phyloP scores from a whole-genome alignment of 2,113 vertebrate genomes.

The Onychostruthus taczanowskii region DNA sequence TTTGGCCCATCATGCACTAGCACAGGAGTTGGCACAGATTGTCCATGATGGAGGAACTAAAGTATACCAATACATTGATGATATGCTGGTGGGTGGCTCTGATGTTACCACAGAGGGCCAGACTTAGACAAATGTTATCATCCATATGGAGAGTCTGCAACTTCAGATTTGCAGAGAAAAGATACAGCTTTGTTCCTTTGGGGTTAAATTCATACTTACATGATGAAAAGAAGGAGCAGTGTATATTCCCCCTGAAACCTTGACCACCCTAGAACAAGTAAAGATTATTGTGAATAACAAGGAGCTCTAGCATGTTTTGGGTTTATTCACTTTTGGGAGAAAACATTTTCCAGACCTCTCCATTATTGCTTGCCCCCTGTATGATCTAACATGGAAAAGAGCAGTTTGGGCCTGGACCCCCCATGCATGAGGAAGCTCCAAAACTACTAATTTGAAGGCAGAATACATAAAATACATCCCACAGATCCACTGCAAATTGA shows the following conservation, averaged over 20 bases:
- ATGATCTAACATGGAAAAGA: background rate
- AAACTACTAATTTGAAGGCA: background rate
- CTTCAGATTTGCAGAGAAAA: background rate
- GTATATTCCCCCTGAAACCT: background rate
- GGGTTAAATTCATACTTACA: background rate
- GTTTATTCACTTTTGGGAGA: background rate
- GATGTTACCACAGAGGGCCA: background rate
- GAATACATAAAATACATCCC: background rate
- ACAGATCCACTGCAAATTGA: background rate
- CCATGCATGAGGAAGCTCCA: background rate
- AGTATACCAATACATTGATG: background rate
- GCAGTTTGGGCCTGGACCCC: background rate
- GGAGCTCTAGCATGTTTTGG: background rate
- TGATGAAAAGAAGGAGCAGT: background rate
- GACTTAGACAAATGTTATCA: background rate
- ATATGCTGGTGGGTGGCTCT: background rate
- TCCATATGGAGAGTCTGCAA: background rate
- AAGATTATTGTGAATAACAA: background rate
- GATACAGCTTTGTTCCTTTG: background rate
- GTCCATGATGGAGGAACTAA: background rate
- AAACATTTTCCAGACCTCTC: background rate
- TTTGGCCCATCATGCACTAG: accelerated
- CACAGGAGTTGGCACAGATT: background rate
- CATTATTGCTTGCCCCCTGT: background rate
- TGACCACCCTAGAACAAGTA: background rate